These are phyloP conservation scores for Daktulosphaira vitifoliae DNA, from an alignment of 1,140 invertebrate genomes.

Conservation along the genomic window DNA sequence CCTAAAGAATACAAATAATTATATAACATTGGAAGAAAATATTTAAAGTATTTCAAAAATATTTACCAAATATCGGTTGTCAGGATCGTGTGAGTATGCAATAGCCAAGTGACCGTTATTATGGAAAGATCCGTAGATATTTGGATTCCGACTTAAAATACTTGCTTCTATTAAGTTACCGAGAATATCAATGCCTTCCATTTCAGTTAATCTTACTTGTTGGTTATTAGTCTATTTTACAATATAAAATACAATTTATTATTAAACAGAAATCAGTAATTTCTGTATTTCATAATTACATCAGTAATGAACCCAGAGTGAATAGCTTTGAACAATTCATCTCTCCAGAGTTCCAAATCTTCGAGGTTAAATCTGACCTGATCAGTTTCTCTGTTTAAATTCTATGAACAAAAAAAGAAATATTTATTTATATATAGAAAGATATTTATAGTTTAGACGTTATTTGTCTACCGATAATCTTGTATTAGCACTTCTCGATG, in stretches of 20 bases:
- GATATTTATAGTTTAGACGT: no score
- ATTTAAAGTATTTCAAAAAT: neutral
- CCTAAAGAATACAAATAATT: conserved; percentile 41
- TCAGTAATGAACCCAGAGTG: conserved; percentile 52
- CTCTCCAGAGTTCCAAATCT: conserved; percentile 63
- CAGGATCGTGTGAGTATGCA: conserved; percentile 62
- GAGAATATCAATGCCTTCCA: conserved; percentile 65
- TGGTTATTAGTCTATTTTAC: conserved; percentile 35
- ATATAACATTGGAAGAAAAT: neutral
- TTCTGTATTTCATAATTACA: neutral
- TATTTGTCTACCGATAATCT: conserved; percentile 45
- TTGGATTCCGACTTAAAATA: conserved; percentile 57
- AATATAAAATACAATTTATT: neutral
- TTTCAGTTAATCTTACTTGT: conserved; percentile 51
- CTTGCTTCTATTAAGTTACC: conserved; percentile 72
- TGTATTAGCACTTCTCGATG: conserved; percentile 52
- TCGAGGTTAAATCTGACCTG: conserved; percentile 56
- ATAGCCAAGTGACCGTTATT: conserved; percentile 62
- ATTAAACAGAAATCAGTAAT: no score
- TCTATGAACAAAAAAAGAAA: conserved; percentile 40
- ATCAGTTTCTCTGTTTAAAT: conserved; percentile 58
- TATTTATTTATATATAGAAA: neutral
- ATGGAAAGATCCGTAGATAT: conserved; percentile 62
- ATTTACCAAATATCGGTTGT: conserved; percentile 56
- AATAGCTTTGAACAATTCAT: conserved; percentile 64